Percentiles rank a stretch among this genome's conserved stretches.
Evolutionary conservation across 2,113 vertebrate genomes (phyloP).

Genomic region (Tinamus guttatus): DNA sequence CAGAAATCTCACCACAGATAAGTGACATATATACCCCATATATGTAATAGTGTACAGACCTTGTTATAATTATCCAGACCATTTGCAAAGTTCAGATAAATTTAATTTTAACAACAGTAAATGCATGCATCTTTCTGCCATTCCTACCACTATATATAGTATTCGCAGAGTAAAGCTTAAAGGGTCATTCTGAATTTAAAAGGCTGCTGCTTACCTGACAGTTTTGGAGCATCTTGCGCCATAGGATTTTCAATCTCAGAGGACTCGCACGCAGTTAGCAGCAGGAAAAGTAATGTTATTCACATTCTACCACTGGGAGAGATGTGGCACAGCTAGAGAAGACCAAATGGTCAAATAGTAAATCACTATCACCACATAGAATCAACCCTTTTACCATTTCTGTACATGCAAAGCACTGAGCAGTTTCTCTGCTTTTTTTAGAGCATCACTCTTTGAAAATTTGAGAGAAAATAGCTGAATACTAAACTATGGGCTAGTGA

Average conservation of each 20-base stretch:
- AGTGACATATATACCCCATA: slow-evolving; percentile 8
- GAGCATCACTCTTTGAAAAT: background rate
- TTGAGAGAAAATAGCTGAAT: background rate
- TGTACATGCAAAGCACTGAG: background rate
- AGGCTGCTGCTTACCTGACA: background rate
- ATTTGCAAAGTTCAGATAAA: background rate
- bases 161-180: background rate
- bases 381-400: background rate
- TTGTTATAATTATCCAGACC: background rate
- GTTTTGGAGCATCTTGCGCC: background rate
- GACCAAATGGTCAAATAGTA: background rate
- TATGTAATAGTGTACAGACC: background rate
- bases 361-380: background rate
- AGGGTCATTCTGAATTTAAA: background rate
- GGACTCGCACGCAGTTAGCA: background rate
- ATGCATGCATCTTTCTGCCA: background rate
- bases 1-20: slow-evolving; percentile 25
- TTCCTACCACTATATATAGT: background rate
- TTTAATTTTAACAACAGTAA: background rate
- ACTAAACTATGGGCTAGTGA: background rate
- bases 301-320: background rate
- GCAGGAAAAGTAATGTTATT: background rate
- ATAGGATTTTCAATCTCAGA: background rate
- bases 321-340: background rate
- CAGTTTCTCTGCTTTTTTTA: background rate